Base-by-base conservation (phyloP, 2,797 vertebrate genomes). In the Hyperoplus lanceolatus region DNA sequence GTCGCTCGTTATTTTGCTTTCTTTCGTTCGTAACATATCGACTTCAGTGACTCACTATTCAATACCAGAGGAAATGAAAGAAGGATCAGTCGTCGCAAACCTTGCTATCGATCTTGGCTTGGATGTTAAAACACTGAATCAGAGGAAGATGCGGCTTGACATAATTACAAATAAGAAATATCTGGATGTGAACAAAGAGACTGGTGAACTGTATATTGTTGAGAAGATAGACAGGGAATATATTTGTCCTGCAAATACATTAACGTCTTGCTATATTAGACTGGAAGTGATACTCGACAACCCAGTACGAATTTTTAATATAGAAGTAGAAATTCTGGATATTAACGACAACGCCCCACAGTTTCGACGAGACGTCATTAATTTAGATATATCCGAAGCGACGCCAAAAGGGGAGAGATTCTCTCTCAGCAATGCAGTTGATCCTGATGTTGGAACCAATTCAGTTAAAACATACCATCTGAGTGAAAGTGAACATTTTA, bases 381-480 rank as follows among this genome's bases (percentile, higher is more conserved):
- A 92, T 72, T 61, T 96, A 69, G 93, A 96, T 73, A 92, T 95
- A n/a, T 95, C 89, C 21, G 95, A 96, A 70, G 87, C 87, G 2
- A 89, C 89, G 2, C 15, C 89, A 4, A 61, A 73, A 1, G 90
- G 92, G n/a, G 92, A 93, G 45, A 75, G 91, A 36, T 93, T 93
- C 57, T 91, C 91, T 0, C 7, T 93, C 1, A 89, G 76, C 10
- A 92, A 90, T 4, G 93, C 91, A 0, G 79, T 66, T 0, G 93
- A 94, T n/a, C 86, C 91, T 4, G 93, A 93, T 46, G 77, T 89
- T 2, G 91, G 92, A 16, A 16, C 18, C 0, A 93, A 94, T 71
- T 90, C 92, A 0, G 81, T 93, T 4, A 85, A 90, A 56, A 51
- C 85, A 7, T 94, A 94, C 14, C 75, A 85, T 2, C 76, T 94